phyloP scores from a whole-genome alignment of 2,797 vertebrate species.

The Netta rufina region DNA sequence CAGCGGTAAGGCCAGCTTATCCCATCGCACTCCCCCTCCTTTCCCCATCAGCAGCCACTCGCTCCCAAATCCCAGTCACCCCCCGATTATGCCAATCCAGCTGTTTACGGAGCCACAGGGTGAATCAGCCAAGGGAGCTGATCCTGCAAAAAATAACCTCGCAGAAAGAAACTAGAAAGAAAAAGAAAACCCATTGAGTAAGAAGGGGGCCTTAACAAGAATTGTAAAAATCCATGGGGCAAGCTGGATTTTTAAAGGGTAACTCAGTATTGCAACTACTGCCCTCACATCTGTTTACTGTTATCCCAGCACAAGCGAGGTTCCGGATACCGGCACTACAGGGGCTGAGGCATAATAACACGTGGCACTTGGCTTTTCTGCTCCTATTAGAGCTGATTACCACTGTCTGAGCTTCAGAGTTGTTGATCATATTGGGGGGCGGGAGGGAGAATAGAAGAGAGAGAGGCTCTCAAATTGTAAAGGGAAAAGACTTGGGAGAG shows the following conservation, averaged over 20 bases:
- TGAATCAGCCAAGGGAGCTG: conserved; percentile 53
- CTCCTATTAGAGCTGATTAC: conserved; percentile 71
- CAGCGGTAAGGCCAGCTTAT: conserved; percentile 20
- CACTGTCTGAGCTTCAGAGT: conserved; percentile 22
- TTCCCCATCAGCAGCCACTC: conserved; percentile 61
- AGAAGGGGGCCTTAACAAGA: conserved; percentile 28
- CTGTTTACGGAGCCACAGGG: conserved; percentile 27
- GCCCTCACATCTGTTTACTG: conserved; percentile 70
- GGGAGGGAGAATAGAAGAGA: not conserved
- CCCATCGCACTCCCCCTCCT: conserved; percentile 43
- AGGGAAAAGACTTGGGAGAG: not conserved
- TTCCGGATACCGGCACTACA: conserved; percentile 70
- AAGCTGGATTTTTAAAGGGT: conserved; percentile 45
- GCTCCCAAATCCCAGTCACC: conserved; percentile 54
- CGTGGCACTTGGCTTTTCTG: conserved; percentile 59
- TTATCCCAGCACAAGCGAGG: conserved; percentile 59
- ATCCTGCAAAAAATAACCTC: conserved; percentile 43
- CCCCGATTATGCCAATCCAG: conserved; percentile 62
- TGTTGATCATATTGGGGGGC: not conserved
- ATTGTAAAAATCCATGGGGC: conserved; percentile 41
- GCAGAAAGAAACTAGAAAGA: not conserved
- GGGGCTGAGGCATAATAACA: conserved; percentile 55
- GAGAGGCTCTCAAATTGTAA: not conserved
- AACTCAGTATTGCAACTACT: conserved; percentile 30
- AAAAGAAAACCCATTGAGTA: not conserved